phyloP scores from a whole-genome alignment of 2,113 vertebrate genomes.

The Carassius auratus region DNA sequence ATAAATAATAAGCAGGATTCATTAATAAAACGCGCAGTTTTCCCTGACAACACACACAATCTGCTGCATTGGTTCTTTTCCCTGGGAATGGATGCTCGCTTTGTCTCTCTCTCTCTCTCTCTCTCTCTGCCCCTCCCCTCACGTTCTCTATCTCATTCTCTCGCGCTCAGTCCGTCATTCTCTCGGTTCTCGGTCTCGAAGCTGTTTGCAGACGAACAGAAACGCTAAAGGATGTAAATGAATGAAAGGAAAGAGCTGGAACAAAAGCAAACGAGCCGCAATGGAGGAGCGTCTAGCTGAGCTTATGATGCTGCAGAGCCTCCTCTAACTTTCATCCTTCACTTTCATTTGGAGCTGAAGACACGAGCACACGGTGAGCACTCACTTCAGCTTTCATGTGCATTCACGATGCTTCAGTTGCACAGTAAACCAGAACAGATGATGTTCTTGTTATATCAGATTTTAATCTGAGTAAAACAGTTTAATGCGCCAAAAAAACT shows the following conservation, averaged over 20 bases:
- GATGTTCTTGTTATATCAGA: neutral
- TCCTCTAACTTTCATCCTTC: slow-evolving; percentile 42
- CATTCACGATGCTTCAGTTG: neutral
- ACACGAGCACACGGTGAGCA: slow-evolving; percentile 43
- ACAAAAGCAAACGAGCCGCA: slow-evolving; percentile 60
- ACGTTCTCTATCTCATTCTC: slow-evolving; percentile 29
- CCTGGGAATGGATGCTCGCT: slow-evolving; percentile 55
- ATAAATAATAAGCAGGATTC: neutral
- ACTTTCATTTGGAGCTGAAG: slow-evolving; percentile 1
- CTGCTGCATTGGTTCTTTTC: slow-evolving; percentile 62
- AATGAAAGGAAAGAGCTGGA: slow-evolving; percentile 33
- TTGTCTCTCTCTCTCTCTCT: slow-evolving; percentile 16
- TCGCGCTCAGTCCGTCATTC: slow-evolving; percentile 6
- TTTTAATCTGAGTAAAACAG: neutral
- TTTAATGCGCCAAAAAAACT: neutral
- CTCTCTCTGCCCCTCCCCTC: slow-evolving; percentile 43
- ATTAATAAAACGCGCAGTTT: neutral
- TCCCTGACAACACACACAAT: neutral
- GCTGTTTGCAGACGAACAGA: slow-evolving; percentile 31
- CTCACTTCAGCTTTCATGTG: neutral
- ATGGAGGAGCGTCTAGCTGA: slow-evolving; percentile 55
- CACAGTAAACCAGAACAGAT: neutral
- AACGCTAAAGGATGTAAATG: slow-evolving; percentile 46
- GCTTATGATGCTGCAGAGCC: slow-evolving; percentile 28
- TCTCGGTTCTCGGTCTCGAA: slow-evolving; percentile 34